Percentiles rank a stretch among this genome's conserved stretches.
These are phyloP conservation scores for Pherbina coryleti DNA, from an alignment of 2,888 invertebrate species.

Conservation along the genomic window DNA sequence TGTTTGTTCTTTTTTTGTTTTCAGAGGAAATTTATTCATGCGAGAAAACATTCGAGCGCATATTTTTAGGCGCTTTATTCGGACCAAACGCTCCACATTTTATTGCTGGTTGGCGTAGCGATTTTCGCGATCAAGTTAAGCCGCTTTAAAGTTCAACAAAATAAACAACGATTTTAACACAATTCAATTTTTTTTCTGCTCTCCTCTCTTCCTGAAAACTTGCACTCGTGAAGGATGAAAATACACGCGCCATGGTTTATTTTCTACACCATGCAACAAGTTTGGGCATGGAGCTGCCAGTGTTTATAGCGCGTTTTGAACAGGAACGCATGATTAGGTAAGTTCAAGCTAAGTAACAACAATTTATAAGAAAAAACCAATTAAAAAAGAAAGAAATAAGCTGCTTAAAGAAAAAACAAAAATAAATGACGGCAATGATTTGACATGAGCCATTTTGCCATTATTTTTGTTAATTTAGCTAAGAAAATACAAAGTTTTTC, in stretches of 20 bases:
- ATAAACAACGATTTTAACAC: too few relatives aligned
- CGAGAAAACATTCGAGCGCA: conserved; percentile 76
- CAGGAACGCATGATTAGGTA: conserved; percentile 65
- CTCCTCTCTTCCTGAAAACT: neutral
- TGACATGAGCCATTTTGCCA: too few relatives aligned
- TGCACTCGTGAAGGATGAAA: conserved; percentile 74
- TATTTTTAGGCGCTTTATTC: conserved; percentile 83
- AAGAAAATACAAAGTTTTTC: too few relatives aligned
- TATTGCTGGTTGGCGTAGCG: conserved; percentile 89
- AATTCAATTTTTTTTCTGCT: too few relatives aligned
- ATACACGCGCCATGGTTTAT: conserved; percentile 81
- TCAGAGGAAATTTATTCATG: conserved; percentile 74
- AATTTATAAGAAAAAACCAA: too few relatives aligned
- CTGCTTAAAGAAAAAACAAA: too few relatives aligned
- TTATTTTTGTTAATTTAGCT: too few relatives aligned
- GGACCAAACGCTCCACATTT: conserved; percentile 85
- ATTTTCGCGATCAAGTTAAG: conserved; percentile 75
- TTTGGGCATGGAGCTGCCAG: conserved; percentile 74
- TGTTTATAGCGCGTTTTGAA: conserved; percentile 63
- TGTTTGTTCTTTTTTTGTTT: conserved; percentile 22
- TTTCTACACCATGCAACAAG: conserved; percentile 83
- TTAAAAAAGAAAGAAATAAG: too few relatives aligned
- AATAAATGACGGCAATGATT: too few relatives aligned
- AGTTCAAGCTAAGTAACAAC: conserved; percentile 46
- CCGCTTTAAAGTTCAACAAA: conserved; percentile 12